These are phyloP conservation scores for Apodemia duryi DNA, from an alignment of 2,888 invertebrate genomes.

Conservation along the genomic window DNA sequence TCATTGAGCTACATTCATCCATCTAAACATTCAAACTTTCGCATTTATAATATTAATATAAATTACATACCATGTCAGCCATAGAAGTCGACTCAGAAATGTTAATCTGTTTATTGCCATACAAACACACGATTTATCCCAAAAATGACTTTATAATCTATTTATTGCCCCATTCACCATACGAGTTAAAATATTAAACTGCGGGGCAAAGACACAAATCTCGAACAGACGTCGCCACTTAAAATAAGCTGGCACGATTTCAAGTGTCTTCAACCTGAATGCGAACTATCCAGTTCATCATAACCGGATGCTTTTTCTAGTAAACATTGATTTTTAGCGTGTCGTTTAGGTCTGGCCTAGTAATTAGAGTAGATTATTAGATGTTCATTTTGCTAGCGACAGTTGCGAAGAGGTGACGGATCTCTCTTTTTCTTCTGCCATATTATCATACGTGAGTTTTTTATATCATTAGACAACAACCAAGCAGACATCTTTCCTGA, in stretches of 20 bases:
- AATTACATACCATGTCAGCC: too few species aligned
- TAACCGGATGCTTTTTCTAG: conserved; percentile 69
- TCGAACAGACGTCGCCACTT: conserved; percentile 72
- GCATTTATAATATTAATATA: too few species aligned
- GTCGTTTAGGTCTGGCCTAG: too few species aligned
- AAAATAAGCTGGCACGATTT: conserved; percentile 77
- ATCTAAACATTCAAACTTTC: too few species aligned
- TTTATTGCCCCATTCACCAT: background rate
- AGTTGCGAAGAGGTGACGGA: too few species aligned
- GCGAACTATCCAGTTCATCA: conserved; percentile 75
- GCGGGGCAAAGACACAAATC: conserved; percentile 61
- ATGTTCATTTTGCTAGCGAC: too few species aligned
- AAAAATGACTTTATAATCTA: background rate
- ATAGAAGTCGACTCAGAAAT: background rate
- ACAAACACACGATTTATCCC: background rate
- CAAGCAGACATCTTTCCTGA: too few species aligned
- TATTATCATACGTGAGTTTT: too few species aligned
- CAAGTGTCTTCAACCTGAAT: conserved; percentile 73
- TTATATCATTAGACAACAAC: too few species aligned
- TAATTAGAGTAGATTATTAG: too few species aligned
- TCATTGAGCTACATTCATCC: too few species aligned
- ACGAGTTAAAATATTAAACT: conserved; percentile 38
- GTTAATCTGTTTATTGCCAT: background rate
- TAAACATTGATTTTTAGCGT: conserved; percentile 53
- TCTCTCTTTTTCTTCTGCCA: too few species aligned